phyloP scores from a whole-genome alignment of 1,140 invertebrate genomes.

The silkworm (Bombyx mori) region DNA sequence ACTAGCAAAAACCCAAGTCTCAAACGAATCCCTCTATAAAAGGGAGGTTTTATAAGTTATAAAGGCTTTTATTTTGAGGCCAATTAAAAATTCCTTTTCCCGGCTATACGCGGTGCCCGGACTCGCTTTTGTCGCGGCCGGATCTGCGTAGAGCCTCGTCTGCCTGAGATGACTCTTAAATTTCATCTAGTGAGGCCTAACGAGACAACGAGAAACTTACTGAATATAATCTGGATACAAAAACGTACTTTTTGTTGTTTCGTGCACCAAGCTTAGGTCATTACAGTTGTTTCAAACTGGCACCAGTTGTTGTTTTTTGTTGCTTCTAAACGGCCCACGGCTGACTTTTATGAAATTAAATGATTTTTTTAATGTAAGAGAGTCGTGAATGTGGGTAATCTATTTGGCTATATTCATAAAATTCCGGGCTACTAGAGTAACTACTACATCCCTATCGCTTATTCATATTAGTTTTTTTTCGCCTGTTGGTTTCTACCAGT shows the following conservation, averaged over 20 bases:
- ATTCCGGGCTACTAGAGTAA: too few relatives aligned
- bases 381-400: too few relatives aligned
- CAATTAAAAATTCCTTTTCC: slow-evolving; percentile 62
- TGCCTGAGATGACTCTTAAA: slow-evolving; percentile 42
- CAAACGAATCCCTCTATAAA: slow-evolving; percentile 22
- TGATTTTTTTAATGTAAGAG: too few relatives aligned
- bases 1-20: slow-evolving; percentile 18
- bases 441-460: too few relatives aligned
- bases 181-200: slow-evolving; percentile 46
- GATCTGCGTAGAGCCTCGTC: slow-evolving; percentile 35
- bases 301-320: too few relatives aligned
- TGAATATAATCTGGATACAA: slow-evolving; percentile 18
- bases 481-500: too few relatives aligned
- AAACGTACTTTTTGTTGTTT: slow-evolving; percentile 2
- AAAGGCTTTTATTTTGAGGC: slow-evolving; percentile 48
- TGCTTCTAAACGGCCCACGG: too few relatives aligned
- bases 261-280: too few relatives aligned
- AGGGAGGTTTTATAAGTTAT: slow-evolving; percentile 26
- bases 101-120: slow-evolving; percentile 28
- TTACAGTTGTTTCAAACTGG: too few relatives aligned
- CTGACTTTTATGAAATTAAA: too few relatives aligned
- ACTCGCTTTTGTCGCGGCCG: slow-evolving; percentile 36
- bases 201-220: slow-evolving; percentile 35
- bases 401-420: too few relatives aligned
- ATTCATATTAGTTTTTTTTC: too few relatives aligned